Percentiles rank a stretch among this genome's conserved stretches.
Evolutionary conservation across 2,888 invertebrate species (phyloP).

Genomic region (Philhelius pedissequus): DNA sequence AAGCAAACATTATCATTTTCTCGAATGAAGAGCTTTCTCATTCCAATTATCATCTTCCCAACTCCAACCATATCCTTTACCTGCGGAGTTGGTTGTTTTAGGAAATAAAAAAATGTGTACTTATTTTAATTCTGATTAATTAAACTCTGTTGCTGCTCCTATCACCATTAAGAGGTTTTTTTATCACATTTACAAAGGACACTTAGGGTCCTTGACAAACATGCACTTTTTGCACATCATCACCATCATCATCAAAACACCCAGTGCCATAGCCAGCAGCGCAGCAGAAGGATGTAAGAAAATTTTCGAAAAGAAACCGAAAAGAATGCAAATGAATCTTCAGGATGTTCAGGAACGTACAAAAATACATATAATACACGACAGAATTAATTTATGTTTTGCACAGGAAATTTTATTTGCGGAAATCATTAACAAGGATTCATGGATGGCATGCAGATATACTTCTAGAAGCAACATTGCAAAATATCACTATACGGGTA

Average conservation of each 20-base stretch:
- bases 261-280: too few relatives aligned
- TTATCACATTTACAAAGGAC: conserved; percentile 59
- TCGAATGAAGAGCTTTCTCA: neutral
- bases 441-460: neutral
- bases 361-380: conserved; percentile 10
- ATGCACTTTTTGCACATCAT: conserved; percentile 3
- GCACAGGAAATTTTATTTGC: conserved; percentile 68
- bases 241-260: neutral
- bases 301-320: conserved; percentile 30
- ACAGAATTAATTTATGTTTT: conserved; percentile 67
- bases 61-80: neutral
- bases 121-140: conserved; percentile 70
- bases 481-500: neutral
- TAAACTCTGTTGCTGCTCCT: conserved; percentile 53
- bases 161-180: conserved; percentile 64
- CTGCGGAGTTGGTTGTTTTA: neutral
- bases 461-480: neutral
- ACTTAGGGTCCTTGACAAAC: conserved; percentile 33
- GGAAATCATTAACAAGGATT: conserved; percentile 67
- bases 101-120: neutral
- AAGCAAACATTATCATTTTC: conserved; percentile 44
- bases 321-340: conserved; percentile 65
- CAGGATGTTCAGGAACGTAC: conserved; percentile 46
- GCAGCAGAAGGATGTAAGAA: neutral
- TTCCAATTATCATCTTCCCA: neutral